A percentile compares a stretch with the other conserved stretches of the same genome.
Conservation (phyloP, 2,888 invertebrate genomes). For the Cantharis rufa region DNA sequence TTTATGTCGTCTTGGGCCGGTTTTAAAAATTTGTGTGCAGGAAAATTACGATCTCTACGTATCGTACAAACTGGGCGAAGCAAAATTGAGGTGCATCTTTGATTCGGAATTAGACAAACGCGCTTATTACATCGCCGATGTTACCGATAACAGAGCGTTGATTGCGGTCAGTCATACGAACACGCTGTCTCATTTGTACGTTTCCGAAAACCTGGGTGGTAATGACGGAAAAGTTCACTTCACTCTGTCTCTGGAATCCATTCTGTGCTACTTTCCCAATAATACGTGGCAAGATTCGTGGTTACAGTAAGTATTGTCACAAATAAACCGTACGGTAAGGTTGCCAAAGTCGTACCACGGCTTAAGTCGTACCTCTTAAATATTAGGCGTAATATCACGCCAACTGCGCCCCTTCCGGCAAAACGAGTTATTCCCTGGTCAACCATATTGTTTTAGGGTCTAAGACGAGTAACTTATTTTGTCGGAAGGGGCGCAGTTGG, state of each 20-base stretch:
- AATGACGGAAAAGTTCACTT: slow-evolving; percentile 67
- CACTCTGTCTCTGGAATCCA: slow-evolving; percentile 75
- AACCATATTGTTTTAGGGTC: too few relatives aligned
- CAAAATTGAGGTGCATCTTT: slow-evolving; percentile 74
- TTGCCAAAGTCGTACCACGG: too few relatives aligned
- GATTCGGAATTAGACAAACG: slow-evolving; percentile 67
- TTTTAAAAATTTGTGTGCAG: slow-evolving; percentile 33
- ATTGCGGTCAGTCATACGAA: slow-evolving; percentile 81
- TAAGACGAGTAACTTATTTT: too few relatives aligned
- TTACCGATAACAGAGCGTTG: slow-evolving; percentile 78
- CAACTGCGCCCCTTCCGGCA: too few relatives aligned
- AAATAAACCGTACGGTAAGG: too few relatives aligned
- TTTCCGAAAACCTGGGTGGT: slow-evolving; percentile 68
- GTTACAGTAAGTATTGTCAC: slow-evolving; percentile 72
- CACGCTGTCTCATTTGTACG: slow-evolving; percentile 75
- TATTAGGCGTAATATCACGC: too few relatives aligned
- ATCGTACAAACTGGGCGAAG: slow-evolving; percentile 70
- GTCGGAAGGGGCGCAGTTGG: too few relatives aligned
- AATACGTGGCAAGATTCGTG: slow-evolving; percentile 80
- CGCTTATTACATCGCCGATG: slow-evolving; percentile 84
- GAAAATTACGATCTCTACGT: slow-evolving; percentile 70
- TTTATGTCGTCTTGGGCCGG: not conserved
- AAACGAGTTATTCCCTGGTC: too few relatives aligned
- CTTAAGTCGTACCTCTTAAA: too few relatives aligned
- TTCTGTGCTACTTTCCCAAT: slow-evolving; percentile 84